A percentile compares a stretch with the other conserved stretches of the same genome.
phyloP scores from a whole-genome alignment of 1,140 invertebrate species.

The Lordiphosa collinella region DNA sequence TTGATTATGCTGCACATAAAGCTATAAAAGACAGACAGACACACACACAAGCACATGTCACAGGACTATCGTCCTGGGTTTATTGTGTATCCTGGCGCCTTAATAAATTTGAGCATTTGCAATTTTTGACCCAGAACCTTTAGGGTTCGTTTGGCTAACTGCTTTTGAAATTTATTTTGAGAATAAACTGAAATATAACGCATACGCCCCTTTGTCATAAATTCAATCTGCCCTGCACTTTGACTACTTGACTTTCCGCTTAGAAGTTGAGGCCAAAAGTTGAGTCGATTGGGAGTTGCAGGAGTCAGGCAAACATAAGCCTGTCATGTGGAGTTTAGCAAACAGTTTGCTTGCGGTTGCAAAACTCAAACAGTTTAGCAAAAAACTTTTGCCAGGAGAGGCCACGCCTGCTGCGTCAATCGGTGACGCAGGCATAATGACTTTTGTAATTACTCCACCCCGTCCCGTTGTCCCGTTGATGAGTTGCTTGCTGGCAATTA shows the following conservation, averaged over 20 bases:
- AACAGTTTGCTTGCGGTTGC: slow-evolving; percentile 60
- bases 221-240: slow-evolving; percentile 57
- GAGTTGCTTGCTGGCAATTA: slow-evolving; percentile 42
- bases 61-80: slow-evolving; percentile 1
- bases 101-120: slow-evolving; percentile 41
- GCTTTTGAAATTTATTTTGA: slow-evolving; percentile 22
- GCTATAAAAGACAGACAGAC: slow-evolving; percentile 35
- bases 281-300: slow-evolving; percentile 9
- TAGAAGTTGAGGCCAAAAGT: slow-evolving; percentile 37
- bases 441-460: slow-evolving; percentile 57
- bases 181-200: slow-evolving; percentile 46
- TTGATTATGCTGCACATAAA: slow-evolving; percentile 70
- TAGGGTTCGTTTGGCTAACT: background rate
- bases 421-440: slow-evolving; percentile 54
- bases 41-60: slow-evolving; percentile 18
- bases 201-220: slow-evolving; percentile 54
- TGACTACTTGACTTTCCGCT: slow-evolving; percentile 69
- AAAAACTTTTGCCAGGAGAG: slow-evolving; percentile 47
- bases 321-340: slow-evolving; percentile 55
- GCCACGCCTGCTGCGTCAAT: slow-evolving; percentile 15
- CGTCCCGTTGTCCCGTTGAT: slow-evolving; percentile 23
- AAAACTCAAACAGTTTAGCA: slow-evolving; percentile 55
- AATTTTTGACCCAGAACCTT: slow-evolving; percentile 34
- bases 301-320: slow-evolving; percentile 6
- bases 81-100: background rate